Evolutionary conservation across 1,140 invertebrate genomes (phyloP).

Genomic region (Chelonus insularis): DNA sequence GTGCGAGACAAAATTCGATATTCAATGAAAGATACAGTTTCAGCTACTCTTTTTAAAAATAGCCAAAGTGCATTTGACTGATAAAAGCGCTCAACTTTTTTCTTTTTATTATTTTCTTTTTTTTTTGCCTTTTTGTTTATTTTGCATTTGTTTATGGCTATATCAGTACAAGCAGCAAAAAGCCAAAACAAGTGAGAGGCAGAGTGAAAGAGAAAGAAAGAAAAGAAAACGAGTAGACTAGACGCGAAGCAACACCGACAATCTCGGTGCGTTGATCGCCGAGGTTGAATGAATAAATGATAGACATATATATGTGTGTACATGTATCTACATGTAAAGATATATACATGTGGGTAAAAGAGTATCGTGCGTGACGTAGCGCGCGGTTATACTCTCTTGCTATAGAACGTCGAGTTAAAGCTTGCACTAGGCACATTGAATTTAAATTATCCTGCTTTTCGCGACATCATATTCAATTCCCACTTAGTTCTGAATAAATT

Average conservation of each 20-base stretch:
- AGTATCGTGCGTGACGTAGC: conserved; percentile 6
- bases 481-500: neutral
- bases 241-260: neutral
- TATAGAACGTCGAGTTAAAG: neutral
- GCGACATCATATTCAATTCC: conserved; percentile 5
- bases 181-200: neutral
- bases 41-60: neutral
- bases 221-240: neutral
- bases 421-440: conserved; percentile 1
- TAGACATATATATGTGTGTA: neutral
- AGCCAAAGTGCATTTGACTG: neutral
- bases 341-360: neutral
- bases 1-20: neutral
- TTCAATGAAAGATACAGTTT: neutral
- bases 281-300: neutral
- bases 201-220: neutral
- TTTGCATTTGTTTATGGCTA: neutral
- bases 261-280: neutral
- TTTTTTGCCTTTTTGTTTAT: neutral
- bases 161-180: neutral
- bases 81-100: neutral
- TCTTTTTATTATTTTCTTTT: neutral
- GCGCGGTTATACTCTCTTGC: neutral
- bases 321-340: neutral
- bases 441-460: conserved; percentile 7